Conservation (phyloP, 2,797 vertebrate genomes). For the Channa striata region DNA sequence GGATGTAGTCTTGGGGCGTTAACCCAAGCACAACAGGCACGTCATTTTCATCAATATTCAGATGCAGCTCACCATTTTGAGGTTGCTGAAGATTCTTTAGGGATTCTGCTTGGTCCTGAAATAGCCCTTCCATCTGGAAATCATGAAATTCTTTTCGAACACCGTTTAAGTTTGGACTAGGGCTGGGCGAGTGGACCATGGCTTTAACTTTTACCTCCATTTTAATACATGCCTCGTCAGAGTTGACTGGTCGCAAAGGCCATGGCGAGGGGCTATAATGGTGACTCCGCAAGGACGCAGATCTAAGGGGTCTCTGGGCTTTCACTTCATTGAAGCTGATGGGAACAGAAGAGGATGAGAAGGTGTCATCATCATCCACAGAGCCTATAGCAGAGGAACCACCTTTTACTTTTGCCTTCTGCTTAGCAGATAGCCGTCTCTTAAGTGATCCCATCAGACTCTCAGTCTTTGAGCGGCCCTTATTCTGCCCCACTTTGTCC, state of each 20-base stretch:
- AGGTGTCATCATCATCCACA: slow-evolving; percentile 92
- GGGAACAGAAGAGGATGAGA: slow-evolving; percentile 95
- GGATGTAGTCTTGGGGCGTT: slow-evolving; percentile 98
- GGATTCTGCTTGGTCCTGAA: slow-evolving; percentile 88
- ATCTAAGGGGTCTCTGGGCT: slow-evolving; percentile 92
- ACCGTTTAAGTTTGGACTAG: slow-evolving; percentile 93
- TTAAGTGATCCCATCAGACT: slow-evolving; percentile 97
- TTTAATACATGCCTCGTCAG: slow-evolving; percentile 95
- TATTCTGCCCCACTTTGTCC: slow-evolving; percentile 90
- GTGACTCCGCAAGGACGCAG: slow-evolving; percentile 93
- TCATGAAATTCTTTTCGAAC: slow-evolving; percentile 95
- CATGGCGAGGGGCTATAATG: slow-evolving; percentile 98
- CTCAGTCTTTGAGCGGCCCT: slow-evolving; percentile 93
- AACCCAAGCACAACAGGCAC: slow-evolving; percentile 98
- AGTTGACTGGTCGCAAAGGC: slow-evolving; percentile 93
- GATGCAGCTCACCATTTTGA: slow-evolving; percentile 90
- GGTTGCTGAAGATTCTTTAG: slow-evolving; percentile 89
- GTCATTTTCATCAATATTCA: slow-evolving; percentile 93
- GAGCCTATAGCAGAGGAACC: slow-evolving; percentile 86
- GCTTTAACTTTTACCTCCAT: slow-evolving; percentile 98
- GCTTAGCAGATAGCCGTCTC: slow-evolving; percentile 94
- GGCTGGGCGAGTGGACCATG: slow-evolving; percentile 93
- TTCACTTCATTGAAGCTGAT: slow-evolving; percentile 93
- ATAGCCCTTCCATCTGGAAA: slow-evolving; percentile 90
- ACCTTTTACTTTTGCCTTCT: slow-evolving; percentile 94